These are phyloP conservation scores for Ctenosaura bakeri DNA, from an alignment of 2,797 vertebrate genomes.

Conservation along the genomic window DNA sequence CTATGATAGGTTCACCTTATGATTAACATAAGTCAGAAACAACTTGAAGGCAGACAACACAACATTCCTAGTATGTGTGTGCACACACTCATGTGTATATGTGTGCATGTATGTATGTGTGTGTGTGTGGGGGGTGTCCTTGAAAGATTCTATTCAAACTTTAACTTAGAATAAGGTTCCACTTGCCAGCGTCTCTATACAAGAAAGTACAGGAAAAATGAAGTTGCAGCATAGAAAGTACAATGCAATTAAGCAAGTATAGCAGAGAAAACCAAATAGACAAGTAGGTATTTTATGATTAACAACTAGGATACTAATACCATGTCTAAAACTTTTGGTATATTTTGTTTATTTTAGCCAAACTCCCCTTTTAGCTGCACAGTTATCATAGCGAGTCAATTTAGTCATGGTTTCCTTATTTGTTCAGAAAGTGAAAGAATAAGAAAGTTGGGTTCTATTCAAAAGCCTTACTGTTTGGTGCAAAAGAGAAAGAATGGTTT, in stretches of 20 bases:
- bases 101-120: too few relatives aligned
- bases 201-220: slow-evolving; percentile 17
- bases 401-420: background rate
- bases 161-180: slow-evolving; percentile 52
- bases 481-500: background rate
- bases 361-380: background rate
- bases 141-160: slow-evolving; percentile 38
- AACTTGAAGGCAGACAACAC: too few relatives aligned
- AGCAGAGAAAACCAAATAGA: slow-evolving; percentile 36
- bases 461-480: slow-evolving; percentile 3
- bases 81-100: too few relatives aligned
- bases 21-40: too few relatives aligned
- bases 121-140: too few relatives aligned
- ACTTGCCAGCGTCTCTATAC: slow-evolving; percentile 44
- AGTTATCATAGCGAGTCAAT: slow-evolving; percentile 25
- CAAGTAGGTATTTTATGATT: background rate
- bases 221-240: background rate
- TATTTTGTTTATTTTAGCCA: slow-evolving; percentile 4
- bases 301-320: slow-evolving; percentile 23
- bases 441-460: slow-evolving; percentile 18
- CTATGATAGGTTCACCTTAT: too few relatives aligned
- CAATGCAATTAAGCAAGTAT: slow-evolving; percentile 26
- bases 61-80: too few relatives aligned
- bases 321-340: background rate
- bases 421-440: slow-evolving; percentile 22